Evolutionary conservation across 2,113 vertebrate genomes (phyloP), one percentile per base, ranked within the genome.

Genomic region (Amazona guildingii): DNA sequence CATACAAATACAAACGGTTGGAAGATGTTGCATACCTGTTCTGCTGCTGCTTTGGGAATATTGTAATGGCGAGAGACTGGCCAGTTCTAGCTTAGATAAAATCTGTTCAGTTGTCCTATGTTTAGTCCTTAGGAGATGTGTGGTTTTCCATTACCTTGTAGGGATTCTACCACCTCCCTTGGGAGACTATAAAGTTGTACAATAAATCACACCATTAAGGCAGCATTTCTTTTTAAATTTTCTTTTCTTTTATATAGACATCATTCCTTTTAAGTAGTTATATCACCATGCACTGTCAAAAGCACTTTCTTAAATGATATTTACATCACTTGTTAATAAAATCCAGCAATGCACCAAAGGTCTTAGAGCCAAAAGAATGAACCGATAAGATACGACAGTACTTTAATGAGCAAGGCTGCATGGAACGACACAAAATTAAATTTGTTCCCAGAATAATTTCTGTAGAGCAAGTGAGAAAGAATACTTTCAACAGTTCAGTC

Each of bases 161-260:
- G 86, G 62, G 44, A 66, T 91, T 91, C 49, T 82, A 46, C 18
- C 33, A 35, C 13, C 13, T 90, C 88, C 52, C 66, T 81, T 84
- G 62, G 55, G 62, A 88, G 15, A 69, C 31, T 21, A 46, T 66
- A 92, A 88, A 54, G 52, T 25, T 76, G 66, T 46, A 39, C 66
- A 86, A 93, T 84, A 96, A 89, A 95, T 96, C 77, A 87, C 67
- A 89, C 7, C 18, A 70, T 86, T 93, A 92, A 86, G 52, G 16
- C 13, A 44, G 17, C 10, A 79, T 93, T 82, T 91, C 23, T 39
- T 52, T 72, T 28, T 64, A 69, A 86, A 78, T 73, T 93, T 88
- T 13, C 7, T 55, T 74, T 61, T 51, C 35, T 21, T 48, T 25
- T 57, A 39, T 6, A 21, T 69, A 8, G 29, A n/a, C 28, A 51